phyloP scores from a whole-genome alignment of 2,113 vertebrate genomes.

The Silurus meridionalis region DNA sequence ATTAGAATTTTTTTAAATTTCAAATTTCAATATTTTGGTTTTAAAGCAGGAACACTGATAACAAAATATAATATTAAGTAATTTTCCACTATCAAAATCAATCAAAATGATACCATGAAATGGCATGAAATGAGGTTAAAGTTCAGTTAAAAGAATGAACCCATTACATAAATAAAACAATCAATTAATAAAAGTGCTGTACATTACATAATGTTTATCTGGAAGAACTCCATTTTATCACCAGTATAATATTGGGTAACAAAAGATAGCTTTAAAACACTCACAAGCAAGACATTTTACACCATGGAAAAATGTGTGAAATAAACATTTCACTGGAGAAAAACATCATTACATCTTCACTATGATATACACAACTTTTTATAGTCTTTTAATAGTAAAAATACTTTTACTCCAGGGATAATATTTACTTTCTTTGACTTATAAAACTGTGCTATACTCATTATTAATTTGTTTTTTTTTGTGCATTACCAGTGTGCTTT shows the following conservation, averaged over 20 bases:
- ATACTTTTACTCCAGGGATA: background rate
- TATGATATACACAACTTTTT: background rate
- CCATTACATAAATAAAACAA: background rate
- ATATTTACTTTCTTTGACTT: background rate
- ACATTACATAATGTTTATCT: slow-evolving; percentile 45
- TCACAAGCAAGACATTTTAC: background rate
- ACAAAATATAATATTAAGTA: background rate
- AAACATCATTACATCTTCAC: background rate
- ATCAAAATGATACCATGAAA: background rate
- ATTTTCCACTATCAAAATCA: background rate
- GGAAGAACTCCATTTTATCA: background rate
- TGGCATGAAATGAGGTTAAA: background rate
- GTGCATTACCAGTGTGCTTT: background rate
- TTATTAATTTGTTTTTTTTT: background rate
- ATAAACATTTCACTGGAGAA: background rate
- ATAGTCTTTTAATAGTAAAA: background rate
- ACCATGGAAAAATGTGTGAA: background rate
- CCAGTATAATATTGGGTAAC: background rate
- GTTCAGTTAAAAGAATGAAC: background rate
- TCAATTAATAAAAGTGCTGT: slow-evolving; percentile 57
- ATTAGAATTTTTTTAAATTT: background rate
- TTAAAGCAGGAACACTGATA: background rate
- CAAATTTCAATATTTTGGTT: background rate
- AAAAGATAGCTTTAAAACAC: background rate
- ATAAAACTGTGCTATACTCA: background rate